phyloP scores from a whole-genome alignment of 2,888 invertebrate species.

The Caenorhabditis japonica region DNA sequence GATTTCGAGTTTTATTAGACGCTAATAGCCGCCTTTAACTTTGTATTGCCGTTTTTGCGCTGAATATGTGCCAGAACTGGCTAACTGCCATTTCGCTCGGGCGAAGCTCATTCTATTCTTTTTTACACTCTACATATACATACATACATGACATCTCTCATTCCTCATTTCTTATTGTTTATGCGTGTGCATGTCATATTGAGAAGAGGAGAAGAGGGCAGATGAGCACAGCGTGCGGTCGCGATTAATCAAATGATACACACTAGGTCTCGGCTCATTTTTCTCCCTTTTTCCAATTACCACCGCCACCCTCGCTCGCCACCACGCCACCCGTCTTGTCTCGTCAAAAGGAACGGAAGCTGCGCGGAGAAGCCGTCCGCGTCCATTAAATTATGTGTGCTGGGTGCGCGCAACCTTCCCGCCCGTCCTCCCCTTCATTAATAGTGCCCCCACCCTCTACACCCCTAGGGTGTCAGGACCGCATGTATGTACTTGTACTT shows the following conservation, averaged over 20 bases:
- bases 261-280: background rate
- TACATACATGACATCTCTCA: too few species aligned
- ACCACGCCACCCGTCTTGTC: too few species aligned
- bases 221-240: too few species aligned
- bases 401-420: conserved; percentile 12
- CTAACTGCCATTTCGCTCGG: too few species aligned
- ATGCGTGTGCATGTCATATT: conserved; percentile 21
- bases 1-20: too few species aligned
- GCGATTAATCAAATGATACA: conserved; percentile 42
- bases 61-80: too few species aligned
- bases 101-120: too few species aligned
- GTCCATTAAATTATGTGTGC: conserved; percentile 36
- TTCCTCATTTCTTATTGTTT: conserved; percentile 7
- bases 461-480: background rate
- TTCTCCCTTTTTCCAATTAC: conserved; percentile 38
- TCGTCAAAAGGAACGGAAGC: too few species aligned
- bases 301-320: conserved; percentile 1
- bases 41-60: too few species aligned
- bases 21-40: too few species aligned
- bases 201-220: too few species aligned
- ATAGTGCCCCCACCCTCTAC: conserved; percentile 25
- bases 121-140: too few species aligned
- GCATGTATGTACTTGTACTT: background rate
- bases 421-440: conserved; percentile 26
- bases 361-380: conserved; percentile 14